Percentiles rank a stretch among this genome's conserved stretches.
Evolutionary conservation across 2,113 vertebrate genomes (phyloP).

Genomic region (Toxotes jaculatrix): DNA sequence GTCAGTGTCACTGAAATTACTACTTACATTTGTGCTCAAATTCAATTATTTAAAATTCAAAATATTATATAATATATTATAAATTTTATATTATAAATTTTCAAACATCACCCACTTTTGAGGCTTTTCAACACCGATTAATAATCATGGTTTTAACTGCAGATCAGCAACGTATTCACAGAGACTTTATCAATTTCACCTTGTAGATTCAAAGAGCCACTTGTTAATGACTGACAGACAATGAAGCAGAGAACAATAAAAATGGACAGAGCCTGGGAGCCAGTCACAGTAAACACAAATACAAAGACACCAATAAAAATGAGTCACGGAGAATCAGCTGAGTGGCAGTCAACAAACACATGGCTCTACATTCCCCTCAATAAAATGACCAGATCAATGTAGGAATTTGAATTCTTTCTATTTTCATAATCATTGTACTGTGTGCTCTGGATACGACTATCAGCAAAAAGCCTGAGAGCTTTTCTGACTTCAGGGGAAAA

Average conservation of each 20-base stretch:
- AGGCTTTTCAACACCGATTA: neutral
- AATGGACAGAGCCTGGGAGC: constrained; percentile 14
- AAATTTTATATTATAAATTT: too few relatives aligned
- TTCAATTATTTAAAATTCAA: neutral
- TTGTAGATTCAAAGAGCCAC: neutral
- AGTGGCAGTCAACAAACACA: neutral
- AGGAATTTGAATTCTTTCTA: neutral
- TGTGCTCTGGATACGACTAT: constrained; percentile 1
- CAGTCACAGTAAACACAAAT: constrained; percentile 17
- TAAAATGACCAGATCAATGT: neutral
- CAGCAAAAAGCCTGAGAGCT: constrained; percentile 13
- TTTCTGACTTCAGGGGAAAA: constrained; percentile 50
- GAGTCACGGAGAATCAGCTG: constrained; percentile 1
- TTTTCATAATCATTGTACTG: neutral
- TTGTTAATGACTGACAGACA: constrained; percentile 39
- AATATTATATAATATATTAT: neutral
- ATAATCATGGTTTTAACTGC: neutral
- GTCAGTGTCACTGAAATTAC: neutral
- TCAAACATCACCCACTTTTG: neutral
- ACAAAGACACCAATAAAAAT: neutral
- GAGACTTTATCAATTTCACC: constrained; percentile 42
- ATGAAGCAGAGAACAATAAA: neutral
- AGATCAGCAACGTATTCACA: neutral
- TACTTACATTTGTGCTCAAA: neutral
- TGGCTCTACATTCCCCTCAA: too few relatives aligned